A percentile compares a stretch with the other conserved stretches of the same genome.
Evolutionary conservation across 2,797 vertebrate genomes (phyloP).

Genomic region (Lithobates pipiens): DNA sequence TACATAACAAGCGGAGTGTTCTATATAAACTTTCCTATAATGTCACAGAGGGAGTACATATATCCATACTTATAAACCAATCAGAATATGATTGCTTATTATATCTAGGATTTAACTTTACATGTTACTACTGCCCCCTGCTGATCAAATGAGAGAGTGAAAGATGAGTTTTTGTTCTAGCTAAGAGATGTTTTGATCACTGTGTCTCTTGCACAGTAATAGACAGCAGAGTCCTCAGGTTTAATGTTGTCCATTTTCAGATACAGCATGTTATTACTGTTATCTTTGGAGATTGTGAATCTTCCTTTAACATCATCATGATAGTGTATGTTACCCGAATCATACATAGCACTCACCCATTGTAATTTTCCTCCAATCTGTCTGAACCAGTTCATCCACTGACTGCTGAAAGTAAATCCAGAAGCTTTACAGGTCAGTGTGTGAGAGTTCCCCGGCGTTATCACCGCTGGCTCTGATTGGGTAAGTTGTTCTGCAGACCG

Average conservation of each 20-base stretch:
- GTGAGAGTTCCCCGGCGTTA: background rate
- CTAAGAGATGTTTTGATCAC: too few relatives aligned
- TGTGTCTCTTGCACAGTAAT: too few relatives aligned
- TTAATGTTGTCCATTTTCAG: conserved; percentile 7
- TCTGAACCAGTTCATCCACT: background rate
- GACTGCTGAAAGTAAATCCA: conserved; percentile 18
- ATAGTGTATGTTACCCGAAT: background rate
- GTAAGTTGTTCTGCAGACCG: background rate
- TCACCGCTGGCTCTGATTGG: background rate
- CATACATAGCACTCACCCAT: background rate
- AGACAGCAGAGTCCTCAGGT: conserved; percentile 11
- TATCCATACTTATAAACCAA: too few relatives aligned
- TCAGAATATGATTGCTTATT: too few relatives aligned
- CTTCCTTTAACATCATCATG: background rate
- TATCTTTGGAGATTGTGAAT: background rate
- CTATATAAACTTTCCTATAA: too few relatives aligned
- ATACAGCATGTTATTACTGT: background rate
- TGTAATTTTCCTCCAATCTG: conserved; percentile 6
- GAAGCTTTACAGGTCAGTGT: background rate
- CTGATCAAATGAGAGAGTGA: too few relatives aligned
- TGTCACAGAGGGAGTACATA: too few relatives aligned
- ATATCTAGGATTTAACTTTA: too few relatives aligned
- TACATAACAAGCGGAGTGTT: too few relatives aligned
- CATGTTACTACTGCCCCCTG: too few relatives aligned
- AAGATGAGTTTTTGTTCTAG: too few relatives aligned